These are phyloP conservation scores for Helarctos malayanus DNA, from an alignment of 2,797 vertebrate species.

Conservation along the genomic window DNA sequence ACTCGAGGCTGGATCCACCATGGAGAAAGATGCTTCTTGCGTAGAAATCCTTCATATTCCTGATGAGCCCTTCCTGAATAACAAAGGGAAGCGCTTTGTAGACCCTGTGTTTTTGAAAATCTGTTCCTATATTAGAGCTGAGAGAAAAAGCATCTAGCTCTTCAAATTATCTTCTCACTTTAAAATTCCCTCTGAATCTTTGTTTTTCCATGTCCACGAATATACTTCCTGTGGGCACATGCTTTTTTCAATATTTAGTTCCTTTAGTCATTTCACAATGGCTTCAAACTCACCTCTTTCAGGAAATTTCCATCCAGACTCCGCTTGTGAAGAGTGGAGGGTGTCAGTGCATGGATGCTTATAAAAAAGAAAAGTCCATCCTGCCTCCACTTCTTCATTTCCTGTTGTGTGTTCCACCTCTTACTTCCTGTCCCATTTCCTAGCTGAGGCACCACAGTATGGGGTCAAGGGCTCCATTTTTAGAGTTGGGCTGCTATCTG, in stretches of 20 bases:
- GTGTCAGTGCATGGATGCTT: neutral
- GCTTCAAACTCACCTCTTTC: conserved; percentile 72
- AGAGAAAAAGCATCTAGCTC: conserved; percentile 66
- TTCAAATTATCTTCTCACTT: conserved; percentile 75
- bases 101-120: conserved; percentile 82
- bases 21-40: neutral
- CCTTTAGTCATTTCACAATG: conserved; percentile 64
- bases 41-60: conserved; percentile 21
- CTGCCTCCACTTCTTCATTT: neutral
- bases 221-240: neutral
- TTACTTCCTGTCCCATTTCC: neutral
- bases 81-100: conserved; percentile 78
- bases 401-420: neutral
- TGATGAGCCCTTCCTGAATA: conserved; percentile 52
- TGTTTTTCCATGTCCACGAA: conserved; percentile 60
- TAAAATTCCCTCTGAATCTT: conserved; percentile 71
- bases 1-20: neutral
- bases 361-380: neutral
- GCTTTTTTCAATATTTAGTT: conserved; percentile 74
- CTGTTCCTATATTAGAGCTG: conserved; percentile 75
- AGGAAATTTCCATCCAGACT: conserved; percentile 36
- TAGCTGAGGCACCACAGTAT: neutral
- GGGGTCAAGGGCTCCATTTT: neutral
- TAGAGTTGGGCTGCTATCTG: neutral
- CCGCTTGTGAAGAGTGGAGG: neutral